Conservation (phyloP, 2,113 vertebrate genomes). For the Actenoides hombroni region DNA sequence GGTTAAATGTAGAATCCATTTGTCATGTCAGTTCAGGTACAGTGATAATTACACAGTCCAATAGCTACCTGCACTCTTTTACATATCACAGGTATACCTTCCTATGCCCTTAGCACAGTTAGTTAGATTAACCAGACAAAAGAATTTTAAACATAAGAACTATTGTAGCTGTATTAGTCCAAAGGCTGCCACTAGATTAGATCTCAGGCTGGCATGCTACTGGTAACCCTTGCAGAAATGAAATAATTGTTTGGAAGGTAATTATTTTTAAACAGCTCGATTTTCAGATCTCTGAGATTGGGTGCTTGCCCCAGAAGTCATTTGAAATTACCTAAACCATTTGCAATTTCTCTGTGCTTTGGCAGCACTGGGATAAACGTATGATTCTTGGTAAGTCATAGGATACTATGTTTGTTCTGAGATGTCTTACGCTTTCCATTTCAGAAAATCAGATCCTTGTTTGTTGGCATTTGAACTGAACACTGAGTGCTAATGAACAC, state of each 20-base stretch:
- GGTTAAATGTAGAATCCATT: background rate
- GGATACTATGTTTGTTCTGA: constrained; percentile 58
- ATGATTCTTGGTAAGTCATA: constrained; percentile 39
- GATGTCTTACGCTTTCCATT: constrained; percentile 15
- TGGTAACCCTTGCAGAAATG: background rate
- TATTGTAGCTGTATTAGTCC: constrained; percentile 19
- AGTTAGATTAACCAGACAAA: constrained; percentile 32
- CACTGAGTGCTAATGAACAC: background rate
- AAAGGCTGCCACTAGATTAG: constrained; percentile 40
- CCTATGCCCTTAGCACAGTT: constrained; percentile 22
- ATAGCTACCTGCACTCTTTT: background rate
- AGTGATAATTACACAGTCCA: background rate
- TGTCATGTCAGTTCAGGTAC: background rate
- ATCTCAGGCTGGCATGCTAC: constrained; percentile 23
- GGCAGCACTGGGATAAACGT: constrained; percentile 46
- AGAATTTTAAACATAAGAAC: constrained; percentile 59
- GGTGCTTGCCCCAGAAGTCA: constrained; percentile 37
- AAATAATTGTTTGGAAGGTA: background rate
- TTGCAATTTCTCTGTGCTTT: constrained; percentile 29
- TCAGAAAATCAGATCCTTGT: constrained; percentile 36
- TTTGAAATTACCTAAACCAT: constrained; percentile 54
- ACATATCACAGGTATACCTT: background rate
- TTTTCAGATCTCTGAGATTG: constrained; percentile 61
- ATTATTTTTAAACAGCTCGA: background rate
- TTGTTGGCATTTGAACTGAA: constrained; percentile 28